These are phyloP conservation scores for Labeo rohita DNA, from an alignment of 2,113 vertebrate species.

Conservation along the genomic window DNA sequence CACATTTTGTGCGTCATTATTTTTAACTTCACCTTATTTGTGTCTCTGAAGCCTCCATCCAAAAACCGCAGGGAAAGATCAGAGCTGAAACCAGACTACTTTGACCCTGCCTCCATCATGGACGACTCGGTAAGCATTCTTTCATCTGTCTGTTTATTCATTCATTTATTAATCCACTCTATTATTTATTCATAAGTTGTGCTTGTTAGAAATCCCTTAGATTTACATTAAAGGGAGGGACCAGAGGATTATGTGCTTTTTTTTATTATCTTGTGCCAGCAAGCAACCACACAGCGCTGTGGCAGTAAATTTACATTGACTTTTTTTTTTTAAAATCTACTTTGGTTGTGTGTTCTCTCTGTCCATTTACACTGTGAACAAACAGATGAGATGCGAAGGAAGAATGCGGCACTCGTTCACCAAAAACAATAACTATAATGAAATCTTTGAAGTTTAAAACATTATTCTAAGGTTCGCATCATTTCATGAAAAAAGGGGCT, in stretches of 20 bases:
- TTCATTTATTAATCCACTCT: not conserved
- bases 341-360: not conserved
- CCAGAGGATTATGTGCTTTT: not conserved
- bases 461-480: not conserved
- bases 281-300: not conserved
- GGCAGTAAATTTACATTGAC: not conserved
- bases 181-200: not conserved
- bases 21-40: constrained; percentile 50
- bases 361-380: not conserved
- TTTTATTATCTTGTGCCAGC: not conserved
- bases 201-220: not conserved
- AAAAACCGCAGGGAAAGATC: constrained; percentile 98
- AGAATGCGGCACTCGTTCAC: not conserved
- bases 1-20: not conserved
- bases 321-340: not conserved
- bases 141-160: not conserved
- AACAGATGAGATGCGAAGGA: not conserved
- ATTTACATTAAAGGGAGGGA: not conserved
- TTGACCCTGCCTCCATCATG: constrained; percentile 99
- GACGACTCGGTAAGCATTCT: constrained; percentile 92
- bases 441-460: not conserved
- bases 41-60: constrained; percentile 86
- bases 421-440: not conserved
- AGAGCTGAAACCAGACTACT: constrained; percentile 98
- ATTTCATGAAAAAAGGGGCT: not conserved